These are phyloP conservation scores for Pemphigus obesinymphae DNA, from an alignment of 1,140 invertebrate genomes.

Conservation along the genomic window DNA sequence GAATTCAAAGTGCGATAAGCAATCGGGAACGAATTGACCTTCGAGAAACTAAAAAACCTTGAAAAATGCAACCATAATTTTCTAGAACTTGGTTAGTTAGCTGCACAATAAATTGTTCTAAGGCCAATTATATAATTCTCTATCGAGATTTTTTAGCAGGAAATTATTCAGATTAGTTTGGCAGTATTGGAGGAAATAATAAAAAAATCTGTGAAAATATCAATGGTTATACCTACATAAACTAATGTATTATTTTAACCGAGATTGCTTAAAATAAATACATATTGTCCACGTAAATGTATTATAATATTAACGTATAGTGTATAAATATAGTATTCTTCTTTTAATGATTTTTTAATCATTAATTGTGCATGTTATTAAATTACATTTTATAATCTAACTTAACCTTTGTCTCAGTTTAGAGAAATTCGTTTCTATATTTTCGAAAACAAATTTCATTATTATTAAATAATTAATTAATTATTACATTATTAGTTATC, in stretches of 20 bases:
- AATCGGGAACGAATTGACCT: neutral
- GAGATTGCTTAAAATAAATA: neutral
- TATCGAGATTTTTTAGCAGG: neutral
- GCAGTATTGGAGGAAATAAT: neutral
- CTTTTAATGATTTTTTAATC: neutral
- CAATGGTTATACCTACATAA: neutral
- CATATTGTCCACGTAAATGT: neutral
- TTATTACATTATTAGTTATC: too few species aligned
- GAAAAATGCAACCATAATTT: neutral
- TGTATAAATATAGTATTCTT: neutral
- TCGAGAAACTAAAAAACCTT: slow-evolving; percentile 11
- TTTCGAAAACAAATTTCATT: too few species aligned
- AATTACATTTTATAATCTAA: too few species aligned
- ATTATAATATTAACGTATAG: neutral
- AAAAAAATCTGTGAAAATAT: neutral
- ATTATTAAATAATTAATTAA: too few species aligned
- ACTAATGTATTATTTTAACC: neutral
- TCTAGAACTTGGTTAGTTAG: slow-evolving; percentile 17
- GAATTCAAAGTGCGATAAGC: neutral
- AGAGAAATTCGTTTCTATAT: too few species aligned
- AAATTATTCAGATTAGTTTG: neutral
- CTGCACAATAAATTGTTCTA: neutral
- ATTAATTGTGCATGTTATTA: too few species aligned
- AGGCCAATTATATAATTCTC: neutral
- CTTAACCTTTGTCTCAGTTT: too few species aligned